Conservation (phyloP, 1,140 invertebrate species). For the Hirudo medicinalis region DNA sequence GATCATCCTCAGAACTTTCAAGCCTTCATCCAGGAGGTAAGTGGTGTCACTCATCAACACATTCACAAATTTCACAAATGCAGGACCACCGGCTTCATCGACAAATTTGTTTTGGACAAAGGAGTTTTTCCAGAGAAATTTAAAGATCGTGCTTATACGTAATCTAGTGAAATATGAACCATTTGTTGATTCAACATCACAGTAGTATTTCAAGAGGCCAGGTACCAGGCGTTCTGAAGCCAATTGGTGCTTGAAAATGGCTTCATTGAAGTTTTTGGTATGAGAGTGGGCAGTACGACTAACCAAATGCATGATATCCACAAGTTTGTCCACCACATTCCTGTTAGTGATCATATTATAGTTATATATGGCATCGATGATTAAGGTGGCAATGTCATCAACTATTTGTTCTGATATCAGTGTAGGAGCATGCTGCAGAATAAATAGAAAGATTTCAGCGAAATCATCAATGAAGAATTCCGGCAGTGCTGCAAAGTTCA, state of each 20-base stretch:
- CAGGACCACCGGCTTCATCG: constrained; percentile 50
- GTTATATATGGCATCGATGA: constrained; percentile 73
- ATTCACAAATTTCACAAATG: constrained; percentile 95
- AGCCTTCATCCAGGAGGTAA: constrained; percentile 85
- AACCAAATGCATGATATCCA: constrained; percentile 84
- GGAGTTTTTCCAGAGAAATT: constrained; percentile 47
- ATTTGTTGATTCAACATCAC: no score
- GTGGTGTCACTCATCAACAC: constrained; percentile 99
- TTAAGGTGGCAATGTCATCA: constrained; percentile 68
- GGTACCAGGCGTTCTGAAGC: constrained; percentile 67
- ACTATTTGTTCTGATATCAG: no score
- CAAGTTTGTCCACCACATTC: constrained; percentile 74
- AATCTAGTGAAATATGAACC: no score
- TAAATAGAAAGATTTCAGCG: constrained; percentile 81
- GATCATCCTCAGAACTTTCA: constrained; percentile 83
- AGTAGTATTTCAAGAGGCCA: constrained; percentile 88
- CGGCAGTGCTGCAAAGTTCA: constrained; percentile 67
- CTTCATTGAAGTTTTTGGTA: constrained; percentile 48
- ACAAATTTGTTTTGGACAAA: constrained; percentile 45
- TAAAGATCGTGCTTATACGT: constrained; percentile 88
- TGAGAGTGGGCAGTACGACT: constrained; percentile 65
- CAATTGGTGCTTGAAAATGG: constrained; percentile 70
- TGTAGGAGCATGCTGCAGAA: constrained; percentile 27
- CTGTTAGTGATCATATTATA: constrained; percentile 84
- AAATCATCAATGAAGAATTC: constrained; percentile 95